A percentile compares a stretch with the other conserved stretches of the same genome.
These are phyloP conservation scores for Atrina japonica DNA, from an alignment of 2,888 invertebrate genomes.

Conservation along the genomic window DNA sequence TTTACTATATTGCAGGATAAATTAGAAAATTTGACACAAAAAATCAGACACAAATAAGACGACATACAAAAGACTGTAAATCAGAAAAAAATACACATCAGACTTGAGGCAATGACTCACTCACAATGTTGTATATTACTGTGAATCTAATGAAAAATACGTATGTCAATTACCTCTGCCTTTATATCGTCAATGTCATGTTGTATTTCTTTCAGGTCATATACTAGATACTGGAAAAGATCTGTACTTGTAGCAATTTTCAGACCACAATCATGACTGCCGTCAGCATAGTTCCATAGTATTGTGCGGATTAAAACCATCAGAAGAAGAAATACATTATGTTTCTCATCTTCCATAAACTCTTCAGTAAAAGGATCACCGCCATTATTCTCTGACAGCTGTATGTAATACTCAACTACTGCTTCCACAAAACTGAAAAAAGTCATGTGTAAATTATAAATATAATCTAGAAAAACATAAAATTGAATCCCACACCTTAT, in stretches of 20 bases:
- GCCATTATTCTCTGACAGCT: slow-evolving; percentile 4
- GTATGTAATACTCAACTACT: slow-evolving; percentile 25
- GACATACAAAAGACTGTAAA: too few relatives aligned
- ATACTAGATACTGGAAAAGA: slow-evolving; percentile 25
- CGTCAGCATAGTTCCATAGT: slow-evolving; percentile 62
- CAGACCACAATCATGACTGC: slow-evolving; percentile 52
- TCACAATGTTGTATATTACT: neutral
- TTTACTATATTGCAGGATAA: too few relatives aligned
- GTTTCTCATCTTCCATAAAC: slow-evolving; percentile 22
- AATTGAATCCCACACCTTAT: too few relatives aligned
- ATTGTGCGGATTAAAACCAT: slow-evolving; percentile 47
- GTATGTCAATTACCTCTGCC: neutral
- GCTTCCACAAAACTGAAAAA: slow-evolving; percentile 27
- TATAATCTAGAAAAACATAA: too few relatives aligned
- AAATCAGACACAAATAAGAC: too few relatives aligned
- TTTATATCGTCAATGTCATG: slow-evolving; percentile 16
- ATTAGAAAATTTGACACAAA: too few relatives aligned
- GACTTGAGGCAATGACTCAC: too few relatives aligned
- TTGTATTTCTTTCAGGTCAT: slow-evolving; percentile 16
- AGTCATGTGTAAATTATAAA: too few relatives aligned
- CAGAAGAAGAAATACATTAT: slow-evolving; percentile 3
- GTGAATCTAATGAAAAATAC: too few relatives aligned
- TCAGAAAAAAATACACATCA: neutral
- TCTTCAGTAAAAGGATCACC: slow-evolving; percentile 8
- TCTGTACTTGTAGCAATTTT: slow-evolving; percentile 43